Conservation (phyloP, 2,113 vertebrate species). For the Poeciliopsis turrubarensis region DNA sequence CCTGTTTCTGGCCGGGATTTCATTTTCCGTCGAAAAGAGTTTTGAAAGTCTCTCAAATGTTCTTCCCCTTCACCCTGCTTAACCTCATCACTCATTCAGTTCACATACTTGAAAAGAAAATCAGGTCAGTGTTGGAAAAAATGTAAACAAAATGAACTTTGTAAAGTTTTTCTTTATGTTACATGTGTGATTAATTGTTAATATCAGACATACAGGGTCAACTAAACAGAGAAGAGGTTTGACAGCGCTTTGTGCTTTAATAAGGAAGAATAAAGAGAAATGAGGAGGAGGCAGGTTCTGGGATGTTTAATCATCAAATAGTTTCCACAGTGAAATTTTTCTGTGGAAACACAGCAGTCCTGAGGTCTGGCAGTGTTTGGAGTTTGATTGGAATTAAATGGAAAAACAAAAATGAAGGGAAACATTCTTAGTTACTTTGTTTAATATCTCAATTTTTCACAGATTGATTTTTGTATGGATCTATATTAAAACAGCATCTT, state of each 20-base stretch:
- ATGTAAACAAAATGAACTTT: background rate
- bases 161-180: constrained; percentile 5
- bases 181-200: background rate
- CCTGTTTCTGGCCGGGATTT: constrained; percentile 83
- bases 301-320: background rate
- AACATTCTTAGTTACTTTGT: background rate
- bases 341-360: too few relatives aligned
- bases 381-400: background rate
- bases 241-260: constrained; percentile 16
- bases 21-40: constrained; percentile 79
- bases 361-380: background rate
- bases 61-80: constrained; percentile 35
- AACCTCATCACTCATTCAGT: constrained; percentile 26
- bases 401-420: background rate
- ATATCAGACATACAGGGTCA: background rate
- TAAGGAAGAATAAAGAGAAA: background rate
- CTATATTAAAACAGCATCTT: too few relatives aligned
- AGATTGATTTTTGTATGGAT: too few relatives aligned
- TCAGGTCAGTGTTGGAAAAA: background rate
- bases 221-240: constrained; percentile 3
- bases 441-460: too few relatives aligned
- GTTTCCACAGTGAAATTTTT: background rate
- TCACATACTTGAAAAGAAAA: constrained; percentile 34
- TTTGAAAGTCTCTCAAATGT: constrained; percentile 72
- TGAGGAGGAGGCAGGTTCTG: background rate